Percentiles rank a stretch among this genome's conserved stretches.
Conservation (phyloP, 2,888 invertebrate species). For the Metalampra italica region DNA sequence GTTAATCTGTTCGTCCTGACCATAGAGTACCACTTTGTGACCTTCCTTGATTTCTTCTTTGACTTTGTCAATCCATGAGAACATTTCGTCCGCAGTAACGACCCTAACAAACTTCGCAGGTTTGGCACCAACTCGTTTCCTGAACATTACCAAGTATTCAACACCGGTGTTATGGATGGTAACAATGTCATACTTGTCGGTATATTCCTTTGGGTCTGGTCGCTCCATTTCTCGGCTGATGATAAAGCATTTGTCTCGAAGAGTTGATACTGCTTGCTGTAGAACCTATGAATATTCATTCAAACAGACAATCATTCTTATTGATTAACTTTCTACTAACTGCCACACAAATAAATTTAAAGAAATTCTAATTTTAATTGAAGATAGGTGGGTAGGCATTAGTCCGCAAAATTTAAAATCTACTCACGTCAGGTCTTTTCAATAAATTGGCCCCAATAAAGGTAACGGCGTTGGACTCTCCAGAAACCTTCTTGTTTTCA, state of each 20-base stretch:
- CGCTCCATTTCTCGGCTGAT: slow-evolving; percentile 78
- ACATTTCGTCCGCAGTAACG: slow-evolving; percentile 50
- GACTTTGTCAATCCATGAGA: slow-evolving; percentile 73
- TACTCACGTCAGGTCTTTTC: slow-evolving; percentile 61
- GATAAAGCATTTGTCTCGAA: slow-evolving; percentile 80
- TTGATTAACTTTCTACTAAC: too few relatives aligned
- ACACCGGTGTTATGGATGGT: slow-evolving; percentile 64
- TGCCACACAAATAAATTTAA: too few relatives aligned
- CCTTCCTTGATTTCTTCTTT: slow-evolving; percentile 63
- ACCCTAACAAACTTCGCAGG: slow-evolving; percentile 71
- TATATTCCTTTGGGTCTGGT: slow-evolving; percentile 58
- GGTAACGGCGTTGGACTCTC: slow-evolving; percentile 70
- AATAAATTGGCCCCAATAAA: slow-evolving; percentile 75
- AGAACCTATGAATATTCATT: slow-evolving; percentile 56
- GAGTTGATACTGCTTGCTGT: slow-evolving; percentile 58
- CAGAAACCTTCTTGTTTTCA: slow-evolving; percentile 80
- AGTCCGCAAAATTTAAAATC: neutral
- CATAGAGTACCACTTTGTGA: slow-evolving; percentile 80
- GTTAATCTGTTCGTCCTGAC: slow-evolving; percentile 82
- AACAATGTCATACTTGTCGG: slow-evolving; percentile 68
- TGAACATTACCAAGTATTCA: slow-evolving; percentile 75
- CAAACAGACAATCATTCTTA: neutral
- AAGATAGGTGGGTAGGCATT: too few relatives aligned
- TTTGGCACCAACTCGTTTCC: slow-evolving; percentile 65
- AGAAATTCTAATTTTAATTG: too few relatives aligned